Base-by-base conservation (phyloP, 2,113 vertebrate genomes). In the Cyanoramphus novaezelandiae region DNA sequence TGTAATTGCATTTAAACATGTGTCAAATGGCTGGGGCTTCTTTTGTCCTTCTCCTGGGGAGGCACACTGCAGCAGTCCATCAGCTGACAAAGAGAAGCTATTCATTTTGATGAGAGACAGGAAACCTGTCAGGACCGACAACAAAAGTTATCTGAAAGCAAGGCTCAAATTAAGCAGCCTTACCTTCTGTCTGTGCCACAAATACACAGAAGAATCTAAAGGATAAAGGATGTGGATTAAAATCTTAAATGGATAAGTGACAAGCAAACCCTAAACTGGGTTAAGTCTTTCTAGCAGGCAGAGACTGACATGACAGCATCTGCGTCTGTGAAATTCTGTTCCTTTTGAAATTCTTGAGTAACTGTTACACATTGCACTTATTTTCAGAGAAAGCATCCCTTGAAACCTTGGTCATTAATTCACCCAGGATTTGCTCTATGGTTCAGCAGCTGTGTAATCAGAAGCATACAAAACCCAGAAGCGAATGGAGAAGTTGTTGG, bases 241-340 rank as follows among this genome's bases (percentile, higher is more conserved):
- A 72, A 67, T 87, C 46, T 91, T 96, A 92, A 74, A 69, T 93
- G 71, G 75, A 7, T 74, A 81, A 94, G 33, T 72, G 62, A 31
- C 74, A 88, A 89, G 77, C 52, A 86, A 91, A 95, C 77, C 68
- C 64, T 68, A 60, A 92, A 86, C 52, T 69, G 67, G 13, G 49
- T 37, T 78, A 63, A 95, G 82, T 43, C 50, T 75, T 88, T 75
- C 75, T 35, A 67, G 70, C 78, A 90, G 37, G 11, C 46, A 49
- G 37, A 21, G 67, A 10, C 43, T 92, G 52, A 8, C 33, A 46
- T 13, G 35, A 39, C 24, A 53, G 72, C 17, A 50, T 15, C 35
- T 82, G 27, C 28, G 10, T 41, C 67, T 0, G 0, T 43, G 46
- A 1, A 49, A 72, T 71, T 31, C 46, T 79, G 67, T 29, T 68